A percentile compares a stretch with the other conserved stretches of the same genome.
These are phyloP conservation scores for Phylloscopus collybita DNA, from an alignment of 2,797 vertebrate genomes.

Conservation along the genomic window DNA sequence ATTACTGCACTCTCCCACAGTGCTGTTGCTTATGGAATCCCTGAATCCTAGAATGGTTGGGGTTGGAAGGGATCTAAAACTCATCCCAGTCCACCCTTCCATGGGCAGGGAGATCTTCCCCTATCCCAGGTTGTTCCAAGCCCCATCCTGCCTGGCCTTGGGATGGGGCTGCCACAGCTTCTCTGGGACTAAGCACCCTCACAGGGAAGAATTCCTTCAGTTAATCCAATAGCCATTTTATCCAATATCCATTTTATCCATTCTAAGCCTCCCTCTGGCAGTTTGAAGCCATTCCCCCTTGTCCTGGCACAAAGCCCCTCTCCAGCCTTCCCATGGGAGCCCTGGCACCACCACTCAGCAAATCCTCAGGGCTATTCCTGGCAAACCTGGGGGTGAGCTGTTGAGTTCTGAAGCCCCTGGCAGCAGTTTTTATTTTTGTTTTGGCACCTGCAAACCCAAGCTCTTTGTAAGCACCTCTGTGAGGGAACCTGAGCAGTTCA, in stretches of 20 bases:
- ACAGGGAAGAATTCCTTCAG: background rate
- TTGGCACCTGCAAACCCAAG: background rate
- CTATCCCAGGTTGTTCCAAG: rapidly evolving
- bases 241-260: background rate
- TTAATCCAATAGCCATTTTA: background rate
- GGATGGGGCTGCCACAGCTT: background rate
- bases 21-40: rapidly evolving
- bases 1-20: rapidly evolving
- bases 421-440: background rate
- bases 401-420: background rate
- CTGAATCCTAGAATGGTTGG: rapidly evolving
- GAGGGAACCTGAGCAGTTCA: background rate
- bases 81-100: background rate
- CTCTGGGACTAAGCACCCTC: background rate
- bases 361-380: background rate
- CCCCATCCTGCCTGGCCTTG: rapidly evolving
- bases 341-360: background rate
- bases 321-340: background rate
- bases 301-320: background rate
- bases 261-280: background rate
- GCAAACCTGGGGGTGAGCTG: background rate
- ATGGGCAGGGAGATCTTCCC: background rate
- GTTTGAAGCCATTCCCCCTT: rapidly evolving
- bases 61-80: background rate
- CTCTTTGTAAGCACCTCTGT: background rate